Evolutionary conservation across 2,888 invertebrate genomes (phyloP).

Genomic region (Abrostola tripartita): DNA sequence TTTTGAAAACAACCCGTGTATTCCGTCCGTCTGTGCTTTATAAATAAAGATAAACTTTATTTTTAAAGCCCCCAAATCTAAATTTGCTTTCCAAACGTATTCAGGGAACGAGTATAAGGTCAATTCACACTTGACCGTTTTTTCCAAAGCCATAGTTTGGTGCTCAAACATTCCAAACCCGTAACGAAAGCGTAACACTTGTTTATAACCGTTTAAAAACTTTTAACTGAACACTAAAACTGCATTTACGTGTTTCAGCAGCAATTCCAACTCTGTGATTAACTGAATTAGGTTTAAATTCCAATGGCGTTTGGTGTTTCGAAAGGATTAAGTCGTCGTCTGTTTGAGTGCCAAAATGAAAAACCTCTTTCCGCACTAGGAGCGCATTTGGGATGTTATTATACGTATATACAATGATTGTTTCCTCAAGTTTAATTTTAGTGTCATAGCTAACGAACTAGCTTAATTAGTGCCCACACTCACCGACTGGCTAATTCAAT

Average conservation of each 20-base stretch:
- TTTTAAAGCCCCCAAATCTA: constrained; percentile 11
- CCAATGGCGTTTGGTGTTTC: not conserved
- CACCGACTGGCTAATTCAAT: not conserved
- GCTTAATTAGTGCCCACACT: not conserved
- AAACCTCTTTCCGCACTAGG: constrained; percentile 41
- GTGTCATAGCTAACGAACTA: not conserved
- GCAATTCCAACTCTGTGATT: constrained; percentile 13
- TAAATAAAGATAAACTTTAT: constrained; percentile 3
- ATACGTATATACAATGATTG: constrained; percentile 47
- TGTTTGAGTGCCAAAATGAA: constrained; percentile 53
- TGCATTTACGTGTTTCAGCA: constrained; percentile 35
- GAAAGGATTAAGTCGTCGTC: constrained; percentile 49
- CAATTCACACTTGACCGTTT: constrained; percentile 44
- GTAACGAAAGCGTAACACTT: constrained; percentile 64
- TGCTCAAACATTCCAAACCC: constrained; percentile 55
- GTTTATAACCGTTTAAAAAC: constrained; percentile 62
- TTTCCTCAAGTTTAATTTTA: constrained; percentile 23
- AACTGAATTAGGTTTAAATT: constrained; percentile 2
- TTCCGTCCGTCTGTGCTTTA: not conserved
- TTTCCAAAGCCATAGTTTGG: constrained; percentile 34
- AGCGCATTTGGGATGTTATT: constrained; percentile 45
- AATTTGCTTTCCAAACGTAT: constrained; percentile 34
- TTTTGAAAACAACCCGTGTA: not conserved
- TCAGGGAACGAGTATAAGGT: constrained; percentile 27
- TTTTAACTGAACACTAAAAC: constrained; percentile 55